Evolutionary conservation across 2,888 invertebrate species (phyloP), one percentile per base, ranked within the genome.

Genomic region (Linnaemya tessellans): DNA sequence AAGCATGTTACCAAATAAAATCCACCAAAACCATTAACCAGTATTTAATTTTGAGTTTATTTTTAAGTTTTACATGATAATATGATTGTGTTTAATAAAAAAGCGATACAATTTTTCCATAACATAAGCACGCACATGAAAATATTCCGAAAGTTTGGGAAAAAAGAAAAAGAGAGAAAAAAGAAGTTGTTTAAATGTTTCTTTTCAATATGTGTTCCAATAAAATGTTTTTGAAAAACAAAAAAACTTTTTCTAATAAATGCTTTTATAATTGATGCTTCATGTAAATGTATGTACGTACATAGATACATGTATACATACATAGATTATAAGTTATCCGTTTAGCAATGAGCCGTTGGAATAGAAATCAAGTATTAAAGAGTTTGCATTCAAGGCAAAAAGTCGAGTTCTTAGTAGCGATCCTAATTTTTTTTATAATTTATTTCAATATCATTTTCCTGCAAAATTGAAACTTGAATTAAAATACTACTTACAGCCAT

Each of bases 1-100:
- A 94, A 89, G 89, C 89, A 88, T 94, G 88, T 89, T 88, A 85
- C 85, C 85, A 85, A 67, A 75, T 67, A 79, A 67, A 74, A 75
- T 85, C 75, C 85, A 85, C 85, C 85, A 80, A 64, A 82, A 82
- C 85, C 85, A 85, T 82, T 64, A 82, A 85, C 85, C 85, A 82
- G 82, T 82, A 82, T 79, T 60, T 85, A 81, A 78, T 73, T 79
- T 79, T 84, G 54, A 51, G n/a, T 80, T 80, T 67, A 75, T 65
- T 71, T 81, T 80, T 60, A 67, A 41, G n/a, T 75, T 82, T 70
- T 67, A 73, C 46, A 80, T 84, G 80, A 80, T 46, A 43, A 11
- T 71, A 79, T 79, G 49, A 75, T 82, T 79, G 60, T 75, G 60
- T 81, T 75, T 67, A 74, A 75, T 74, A 62, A 62, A 75, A 79